Base-by-base conservation (phyloP, 2,113 vertebrate genomes). In the Pollachius pollachius region DNA sequence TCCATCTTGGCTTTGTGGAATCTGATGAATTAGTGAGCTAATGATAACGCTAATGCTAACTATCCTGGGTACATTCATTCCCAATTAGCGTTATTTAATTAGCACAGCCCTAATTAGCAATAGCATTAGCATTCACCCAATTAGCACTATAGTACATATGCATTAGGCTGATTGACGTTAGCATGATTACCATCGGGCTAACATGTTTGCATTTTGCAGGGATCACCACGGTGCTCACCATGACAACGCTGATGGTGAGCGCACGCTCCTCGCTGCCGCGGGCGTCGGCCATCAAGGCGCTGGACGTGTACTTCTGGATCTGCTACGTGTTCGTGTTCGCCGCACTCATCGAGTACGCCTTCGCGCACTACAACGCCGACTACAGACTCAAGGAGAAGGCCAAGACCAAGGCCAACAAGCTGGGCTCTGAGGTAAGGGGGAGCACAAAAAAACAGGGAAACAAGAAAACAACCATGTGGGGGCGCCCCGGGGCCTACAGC, bases 271-370 rank as follows among this genome's bases (percentile, higher is more conserved):
- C 97, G 0, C 89, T 99, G 17, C 97, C 97, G 0, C 91, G 97
- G 66, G 97, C 97, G 0, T 98, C 97, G 0, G 96, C 97, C 80
- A 96, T 99, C 89, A 99, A 99, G 85, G 97, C 97, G 0, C 80
- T 98, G 67, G 97, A 98, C 0, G 96, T 99, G 66, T 99, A 99
- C 90, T 99, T 99, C 93, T 98, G 97, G 95, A 99, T 99, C 87
- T 99, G 97, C 78, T 99, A 99, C 0, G 96, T 99, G 52, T 99
- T 99, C 62, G 97, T 99, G 76, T 99, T 99, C 0, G 97, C 97
- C 0, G 97, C 97, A 0, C 89, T 99, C 82, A 97, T 99, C 6
- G 97, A 99, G 80, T 99, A 98, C 0, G 97, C 97, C 61, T 99
- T 99, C 23, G 97, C 97, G 15, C 97, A 99, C 89, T 99, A 97